These are phyloP conservation scores for Urocyon cinereoargenteus DNA, from an alignment of 2,797 vertebrate species.

Conservation along the genomic window DNA sequence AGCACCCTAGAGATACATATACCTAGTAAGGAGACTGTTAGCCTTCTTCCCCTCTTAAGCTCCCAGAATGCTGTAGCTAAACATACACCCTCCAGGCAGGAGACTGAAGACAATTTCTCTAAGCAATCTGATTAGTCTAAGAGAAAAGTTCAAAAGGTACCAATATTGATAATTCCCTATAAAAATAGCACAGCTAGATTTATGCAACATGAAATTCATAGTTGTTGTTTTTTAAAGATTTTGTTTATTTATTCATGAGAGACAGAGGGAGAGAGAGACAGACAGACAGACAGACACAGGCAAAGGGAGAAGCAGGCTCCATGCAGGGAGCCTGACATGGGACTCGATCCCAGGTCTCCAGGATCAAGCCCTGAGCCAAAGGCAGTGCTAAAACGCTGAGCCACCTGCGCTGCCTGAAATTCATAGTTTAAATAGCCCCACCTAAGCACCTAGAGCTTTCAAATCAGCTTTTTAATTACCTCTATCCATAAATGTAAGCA, in stretches of 20 bases:
- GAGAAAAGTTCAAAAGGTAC: background rate
- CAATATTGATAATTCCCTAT: background rate
- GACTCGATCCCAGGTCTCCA: no score
- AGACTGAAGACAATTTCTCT: background rate
- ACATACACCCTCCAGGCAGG: background rate
- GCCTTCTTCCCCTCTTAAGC: background rate
- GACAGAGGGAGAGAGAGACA: no score
- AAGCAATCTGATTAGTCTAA: background rate
- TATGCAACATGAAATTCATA: background rate
- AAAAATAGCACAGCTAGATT: background rate
- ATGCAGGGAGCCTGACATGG: no score
- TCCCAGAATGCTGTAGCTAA: background rate
- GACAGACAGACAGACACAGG: no score
- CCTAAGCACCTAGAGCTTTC: background rate
- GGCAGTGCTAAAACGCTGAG: no score
- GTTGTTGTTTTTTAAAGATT: background rate
- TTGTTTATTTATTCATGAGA: no score
- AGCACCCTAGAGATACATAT: background rate
- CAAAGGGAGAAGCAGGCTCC: no score
- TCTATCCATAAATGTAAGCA: background rate
- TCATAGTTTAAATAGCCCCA: background rate
- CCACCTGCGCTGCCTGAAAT: background rate
- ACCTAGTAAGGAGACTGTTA: background rate
- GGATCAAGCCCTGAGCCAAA: no score
- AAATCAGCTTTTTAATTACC: background rate